phyloP scores from a whole-genome alignment of 2,888 invertebrate genomes.

The Lasioglossum leucozonium region DNA sequence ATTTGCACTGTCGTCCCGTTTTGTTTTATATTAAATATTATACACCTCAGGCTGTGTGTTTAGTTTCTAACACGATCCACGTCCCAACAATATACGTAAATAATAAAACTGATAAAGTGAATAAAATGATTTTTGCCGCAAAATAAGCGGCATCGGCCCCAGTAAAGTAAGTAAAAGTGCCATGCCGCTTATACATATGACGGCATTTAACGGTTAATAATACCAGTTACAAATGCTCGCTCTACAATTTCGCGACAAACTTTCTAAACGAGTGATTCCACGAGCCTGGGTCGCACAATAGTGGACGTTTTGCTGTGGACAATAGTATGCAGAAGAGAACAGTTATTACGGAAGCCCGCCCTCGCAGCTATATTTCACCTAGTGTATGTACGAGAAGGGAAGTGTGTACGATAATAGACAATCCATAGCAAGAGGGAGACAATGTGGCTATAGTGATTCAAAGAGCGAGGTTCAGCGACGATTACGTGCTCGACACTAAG shows the following conservation, averaged over 20 bases:
- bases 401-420: constrained; percentile 9
- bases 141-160: no score
- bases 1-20: no score
- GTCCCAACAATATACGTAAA: no score
- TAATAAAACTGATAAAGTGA: no score
- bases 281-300: not conserved
- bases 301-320: not conserved
- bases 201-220: no score
- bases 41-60: no score
- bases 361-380: not conserved
- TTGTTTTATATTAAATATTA: no score
- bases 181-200: no score
- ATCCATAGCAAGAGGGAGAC: not conserved
- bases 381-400: not conserved
- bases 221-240: not conserved
- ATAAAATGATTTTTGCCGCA: no score
- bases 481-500: not conserved
- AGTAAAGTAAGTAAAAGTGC: no score
- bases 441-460: not conserved
- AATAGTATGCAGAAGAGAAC: not conserved
- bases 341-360: not conserved
- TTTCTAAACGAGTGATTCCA: not conserved
- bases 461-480: not conserved
- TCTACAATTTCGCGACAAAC: not conserved
- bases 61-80: no score